phyloP scores from a whole-genome alignment of 2,888 invertebrate species.

The Lasius fuliginosus region DNA sequence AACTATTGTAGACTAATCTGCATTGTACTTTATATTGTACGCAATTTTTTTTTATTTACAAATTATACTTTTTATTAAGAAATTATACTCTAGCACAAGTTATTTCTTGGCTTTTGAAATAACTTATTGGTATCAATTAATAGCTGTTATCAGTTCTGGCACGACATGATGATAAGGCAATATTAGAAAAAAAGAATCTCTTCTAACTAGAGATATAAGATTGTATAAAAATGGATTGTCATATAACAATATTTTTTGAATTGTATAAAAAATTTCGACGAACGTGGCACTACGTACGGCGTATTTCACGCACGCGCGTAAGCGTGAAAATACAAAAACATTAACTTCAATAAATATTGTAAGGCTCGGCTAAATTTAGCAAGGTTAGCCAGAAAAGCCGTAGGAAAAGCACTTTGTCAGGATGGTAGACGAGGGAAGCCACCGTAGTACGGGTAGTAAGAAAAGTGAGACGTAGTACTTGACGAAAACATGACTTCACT shows the following conservation, averaged over 20 bases:
- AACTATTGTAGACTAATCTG: background rate
- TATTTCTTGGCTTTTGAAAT: background rate
- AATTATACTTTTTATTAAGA: slow-evolving; percentile 25
- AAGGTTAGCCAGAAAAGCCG: too few species aligned
- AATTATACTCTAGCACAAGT: background rate
- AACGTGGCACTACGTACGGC: background rate
- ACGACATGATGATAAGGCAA: background rate
- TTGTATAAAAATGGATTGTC: background rate
- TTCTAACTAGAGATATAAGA: background rate
- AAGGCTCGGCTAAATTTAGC: too few species aligned
- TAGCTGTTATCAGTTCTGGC: background rate
- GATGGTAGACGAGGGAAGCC: too few species aligned
- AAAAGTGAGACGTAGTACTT: too few species aligned
- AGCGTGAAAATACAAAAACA: background rate
- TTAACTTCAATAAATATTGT: background rate
- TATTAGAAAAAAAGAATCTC: background rate
- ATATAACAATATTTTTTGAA: background rate
- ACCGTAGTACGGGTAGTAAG: too few species aligned
- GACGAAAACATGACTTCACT: too few species aligned
- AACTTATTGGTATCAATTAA: background rate
- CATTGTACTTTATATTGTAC: slow-evolving; percentile 14
- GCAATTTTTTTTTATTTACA: slow-evolving; percentile 16
- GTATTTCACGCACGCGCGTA: background rate
- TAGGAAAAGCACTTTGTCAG: too few species aligned
- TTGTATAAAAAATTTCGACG: background rate